phyloP scores from a whole-genome alignment of 2,797 vertebrate genomes.

The Monodelphis domestica region DNA sequence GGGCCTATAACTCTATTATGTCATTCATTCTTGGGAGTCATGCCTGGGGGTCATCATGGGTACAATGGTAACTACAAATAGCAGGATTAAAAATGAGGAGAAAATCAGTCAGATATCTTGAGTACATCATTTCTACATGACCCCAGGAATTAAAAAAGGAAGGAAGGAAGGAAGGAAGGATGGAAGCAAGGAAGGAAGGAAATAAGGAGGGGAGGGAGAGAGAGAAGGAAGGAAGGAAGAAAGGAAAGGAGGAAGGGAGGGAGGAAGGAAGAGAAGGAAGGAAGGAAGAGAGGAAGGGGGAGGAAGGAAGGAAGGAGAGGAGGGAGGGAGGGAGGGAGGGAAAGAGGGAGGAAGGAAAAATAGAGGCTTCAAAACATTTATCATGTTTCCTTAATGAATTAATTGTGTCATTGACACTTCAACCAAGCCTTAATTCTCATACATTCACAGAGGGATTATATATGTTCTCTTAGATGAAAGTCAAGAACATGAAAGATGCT shows the following conservation, averaged over 20 bases:
- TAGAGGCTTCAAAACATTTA: not conserved
- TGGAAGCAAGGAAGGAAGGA: no score
- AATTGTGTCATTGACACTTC: not conserved
- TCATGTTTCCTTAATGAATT: conserved; percentile 13
- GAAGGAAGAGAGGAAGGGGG: no score
- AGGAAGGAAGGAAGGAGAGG: no score
- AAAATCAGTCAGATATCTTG: not conserved
- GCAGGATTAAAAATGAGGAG: not conserved
- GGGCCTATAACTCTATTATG: not conserved
- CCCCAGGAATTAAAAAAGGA: not conserved
- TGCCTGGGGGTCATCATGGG: not conserved
- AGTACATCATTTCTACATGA: not conserved
- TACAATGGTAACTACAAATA: not conserved
- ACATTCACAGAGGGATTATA: not conserved
- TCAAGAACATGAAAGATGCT: conserved; percentile 3
- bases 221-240: no score
- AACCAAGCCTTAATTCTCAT: conserved; percentile 8
- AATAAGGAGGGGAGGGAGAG: no score
- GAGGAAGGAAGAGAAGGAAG: no score
- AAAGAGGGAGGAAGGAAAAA: no score
- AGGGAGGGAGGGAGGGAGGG: no score
- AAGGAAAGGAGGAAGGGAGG: no score
- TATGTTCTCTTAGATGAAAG: not conserved
- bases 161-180: no score
- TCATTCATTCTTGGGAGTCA: not conserved